Evolutionary conservation across 2,113 vertebrate genomes (phyloP).

Genomic region (Vidua chalybeata): DNA sequence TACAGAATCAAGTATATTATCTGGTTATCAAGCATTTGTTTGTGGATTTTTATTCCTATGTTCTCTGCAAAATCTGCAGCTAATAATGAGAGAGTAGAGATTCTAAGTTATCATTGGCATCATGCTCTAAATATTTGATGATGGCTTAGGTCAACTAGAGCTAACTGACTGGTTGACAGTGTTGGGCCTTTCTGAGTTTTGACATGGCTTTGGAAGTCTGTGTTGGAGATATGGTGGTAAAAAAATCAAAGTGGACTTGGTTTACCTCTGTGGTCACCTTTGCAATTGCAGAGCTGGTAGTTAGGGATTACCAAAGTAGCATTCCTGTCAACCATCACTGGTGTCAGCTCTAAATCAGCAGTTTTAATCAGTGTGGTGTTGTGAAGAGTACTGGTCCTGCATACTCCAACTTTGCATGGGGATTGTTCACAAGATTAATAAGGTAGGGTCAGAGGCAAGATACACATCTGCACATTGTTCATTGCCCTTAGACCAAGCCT

Average conservation of each 20-base stretch:
- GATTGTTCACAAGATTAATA: not conserved
- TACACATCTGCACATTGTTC: not conserved
- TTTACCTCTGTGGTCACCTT: not conserved
- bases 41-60: not conserved
- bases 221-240: not conserved
- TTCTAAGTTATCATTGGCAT: not conserved
- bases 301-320: not conserved
- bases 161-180: not conserved
- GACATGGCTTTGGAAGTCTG: not conserved
- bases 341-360: not conserved
- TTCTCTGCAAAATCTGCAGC: not conserved
- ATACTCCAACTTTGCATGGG: not conserved
- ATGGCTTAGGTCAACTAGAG: not conserved
- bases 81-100: not conserved
- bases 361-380: not conserved
- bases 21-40: not conserved
- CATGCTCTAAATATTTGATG: not conserved
- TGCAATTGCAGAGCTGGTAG: not conserved
- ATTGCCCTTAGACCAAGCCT: not conserved
- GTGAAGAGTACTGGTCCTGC: not conserved
- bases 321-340: not conserved
- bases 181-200: not conserved
- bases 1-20: not conserved
- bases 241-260: not conserved
- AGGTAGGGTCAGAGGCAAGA: not conserved